A percentile compares a stretch with the other conserved stretches of the same genome.
Conservation (phyloP, 1,140 invertebrate genomes). For the Daktulosphaira vitifoliae region DNA sequence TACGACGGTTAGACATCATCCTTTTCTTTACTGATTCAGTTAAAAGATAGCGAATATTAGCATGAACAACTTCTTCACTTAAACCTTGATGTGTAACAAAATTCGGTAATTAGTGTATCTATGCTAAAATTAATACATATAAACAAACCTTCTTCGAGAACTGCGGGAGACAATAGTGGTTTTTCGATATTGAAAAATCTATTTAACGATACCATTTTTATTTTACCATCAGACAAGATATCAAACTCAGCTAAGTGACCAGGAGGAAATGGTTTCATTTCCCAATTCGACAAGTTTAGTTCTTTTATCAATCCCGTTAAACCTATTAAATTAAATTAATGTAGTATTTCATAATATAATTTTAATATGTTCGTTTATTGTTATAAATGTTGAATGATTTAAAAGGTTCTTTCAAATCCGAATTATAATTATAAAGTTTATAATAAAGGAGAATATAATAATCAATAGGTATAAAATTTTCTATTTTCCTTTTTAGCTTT, state of each 20-base stretch:
- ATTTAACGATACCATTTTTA: slow-evolving; percentile 45
- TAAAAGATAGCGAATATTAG: slow-evolving; percentile 54
- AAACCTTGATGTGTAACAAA: not conserved
- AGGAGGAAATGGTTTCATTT: slow-evolving; percentile 52
- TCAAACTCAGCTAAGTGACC: slow-evolving; percentile 56
- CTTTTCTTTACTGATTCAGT: slow-evolving; percentile 58
- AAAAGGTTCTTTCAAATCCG: no score
- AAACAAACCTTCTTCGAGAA: slow-evolving; percentile 5
- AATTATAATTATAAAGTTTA: no score
- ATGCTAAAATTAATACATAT: no score
- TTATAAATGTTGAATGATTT: no score
- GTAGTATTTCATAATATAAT: no score
- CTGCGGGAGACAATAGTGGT: not conserved
- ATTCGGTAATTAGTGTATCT: no score
- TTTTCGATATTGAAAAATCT: slow-evolving; percentile 8
- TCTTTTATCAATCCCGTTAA: slow-evolving; percentile 30
- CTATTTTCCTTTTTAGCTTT: no score
- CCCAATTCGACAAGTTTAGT: slow-evolving; percentile 30
- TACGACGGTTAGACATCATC: slow-evolving; percentile 61
- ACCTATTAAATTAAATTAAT: slow-evolving; percentile 25
- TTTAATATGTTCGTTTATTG: no score
- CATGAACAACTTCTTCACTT: slow-evolving; percentile 39
- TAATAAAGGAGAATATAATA: no score
- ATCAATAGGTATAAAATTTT: no score
- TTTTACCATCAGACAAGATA: slow-evolving; percentile 50